Conservation (phyloP, 2,113 vertebrate genomes). For the Halcyon senegalensis region DNA sequence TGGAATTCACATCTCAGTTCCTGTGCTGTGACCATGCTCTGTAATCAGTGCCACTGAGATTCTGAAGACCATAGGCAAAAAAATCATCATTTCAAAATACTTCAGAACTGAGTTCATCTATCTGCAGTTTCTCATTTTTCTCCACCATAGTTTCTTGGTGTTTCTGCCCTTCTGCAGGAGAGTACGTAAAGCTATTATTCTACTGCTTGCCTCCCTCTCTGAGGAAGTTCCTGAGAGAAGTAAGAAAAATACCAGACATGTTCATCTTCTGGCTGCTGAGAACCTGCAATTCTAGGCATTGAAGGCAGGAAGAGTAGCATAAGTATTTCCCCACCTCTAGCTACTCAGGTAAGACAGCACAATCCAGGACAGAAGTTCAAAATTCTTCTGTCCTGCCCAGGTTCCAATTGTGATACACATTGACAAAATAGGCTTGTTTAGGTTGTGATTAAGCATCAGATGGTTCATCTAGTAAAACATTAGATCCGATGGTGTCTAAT, state of each 20-base stretch:
- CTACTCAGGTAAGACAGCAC: not conserved
- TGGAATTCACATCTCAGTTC: constrained; percentile 17
- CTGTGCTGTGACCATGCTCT: not conserved
- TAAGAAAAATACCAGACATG: not conserved
- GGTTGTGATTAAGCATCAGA: not conserved
- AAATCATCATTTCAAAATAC: not conserved
- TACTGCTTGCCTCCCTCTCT: not conserved
- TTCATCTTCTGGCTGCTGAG: not conserved
- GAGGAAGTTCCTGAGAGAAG: not conserved
- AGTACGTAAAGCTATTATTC: not conserved
- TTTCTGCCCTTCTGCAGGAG: not conserved
- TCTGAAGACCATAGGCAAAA: not conserved
- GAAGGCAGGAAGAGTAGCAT: not conserved
- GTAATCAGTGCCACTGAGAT: not conserved
- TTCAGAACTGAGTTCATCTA: not conserved
- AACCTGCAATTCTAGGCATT: not conserved
- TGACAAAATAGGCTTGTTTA: not conserved
- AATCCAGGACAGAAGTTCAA: not conserved
- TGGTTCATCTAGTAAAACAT: not conserved
- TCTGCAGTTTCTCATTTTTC: not conserved
- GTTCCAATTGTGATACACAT: not conserved
- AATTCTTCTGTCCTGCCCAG: not conserved
- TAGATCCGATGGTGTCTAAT: not conserved
- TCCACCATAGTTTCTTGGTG: not conserved
- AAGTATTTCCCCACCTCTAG: not conserved